Conservation (phyloP, 2,113 vertebrate genomes). For the Crotalus viridis region DNA sequence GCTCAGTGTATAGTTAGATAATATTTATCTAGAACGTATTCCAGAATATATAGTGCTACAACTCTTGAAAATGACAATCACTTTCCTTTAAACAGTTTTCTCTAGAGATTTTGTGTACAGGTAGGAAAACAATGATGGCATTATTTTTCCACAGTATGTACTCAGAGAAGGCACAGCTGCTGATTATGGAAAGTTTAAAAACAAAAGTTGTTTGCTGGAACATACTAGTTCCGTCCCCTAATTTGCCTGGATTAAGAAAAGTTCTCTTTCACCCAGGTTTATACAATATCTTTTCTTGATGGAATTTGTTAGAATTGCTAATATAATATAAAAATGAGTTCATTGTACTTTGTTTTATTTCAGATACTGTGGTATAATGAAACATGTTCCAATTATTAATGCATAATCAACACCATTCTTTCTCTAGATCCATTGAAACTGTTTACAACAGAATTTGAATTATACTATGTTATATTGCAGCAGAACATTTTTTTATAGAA, state of each 20-base stretch:
- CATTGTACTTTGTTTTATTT: background rate
- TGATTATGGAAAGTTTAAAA: constrained; percentile 33
- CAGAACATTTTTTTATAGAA: background rate
- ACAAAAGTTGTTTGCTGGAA: background rate
- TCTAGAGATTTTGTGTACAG: background rate
- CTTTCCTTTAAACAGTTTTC: constrained; percentile 22
- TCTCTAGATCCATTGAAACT: background rate
- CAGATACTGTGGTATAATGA: background rate
- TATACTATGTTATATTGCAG: background rate
- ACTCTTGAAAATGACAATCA: background rate
- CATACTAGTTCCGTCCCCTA: rapidly evolving
- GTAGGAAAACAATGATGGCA: constrained; percentile 9
- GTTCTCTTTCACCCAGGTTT: background rate
- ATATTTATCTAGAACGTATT: background rate
- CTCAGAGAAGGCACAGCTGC: constrained; percentile 27
- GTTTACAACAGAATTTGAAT: background rate
- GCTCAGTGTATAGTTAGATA: rapidly evolving
- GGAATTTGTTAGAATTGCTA: background rate
- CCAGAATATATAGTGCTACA: background rate
- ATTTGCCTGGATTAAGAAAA: background rate
- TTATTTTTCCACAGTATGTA: constrained; percentile 26
- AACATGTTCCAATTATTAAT: background rate
- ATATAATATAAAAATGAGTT: background rate
- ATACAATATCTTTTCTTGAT: background rate
- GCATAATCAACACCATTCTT: background rate